Base-by-base conservation (phyloP, 2,113 vertebrate genomes). In the Echinops telfairi region DNA sequence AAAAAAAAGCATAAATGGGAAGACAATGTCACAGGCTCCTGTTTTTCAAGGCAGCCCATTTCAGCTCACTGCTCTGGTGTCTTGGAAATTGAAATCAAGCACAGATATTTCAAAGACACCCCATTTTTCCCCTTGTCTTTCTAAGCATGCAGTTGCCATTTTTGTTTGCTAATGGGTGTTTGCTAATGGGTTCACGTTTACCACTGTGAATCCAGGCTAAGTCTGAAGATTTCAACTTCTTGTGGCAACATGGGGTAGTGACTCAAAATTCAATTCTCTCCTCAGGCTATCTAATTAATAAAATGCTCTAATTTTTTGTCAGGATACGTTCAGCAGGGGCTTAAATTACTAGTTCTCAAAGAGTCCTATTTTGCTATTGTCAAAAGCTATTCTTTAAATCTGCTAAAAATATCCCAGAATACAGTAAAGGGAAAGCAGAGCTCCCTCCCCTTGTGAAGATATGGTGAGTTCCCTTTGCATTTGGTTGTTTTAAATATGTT, bases 331-430 rank as follows among this genome's bases (percentile, higher is more conserved):
- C 96, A 97, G 93, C 73, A 94, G 75, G 88, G 91, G 73, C 91
- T 97, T 96, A 97, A 98, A 96, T 94, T 97, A 93, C 95, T 95
- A 89, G 80, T 96, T 92, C 90, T 93, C 91, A 92, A 96, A 91
- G 43, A 92, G 81, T 81, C 81, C 78, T 95, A 87, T 97, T 97
- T 97, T 97, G 75, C 84, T 93, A 66, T 95, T 97, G 93, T 97
- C 91, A 97, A 95, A 91, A 96, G 96, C 93, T 93, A 82, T 94
- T 96, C 89, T 95, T 97, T 95, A 91, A 90, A 73, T 92, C 89
- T 96, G 47, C 87, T 98, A 97, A 97, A 98, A 97, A 97, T 98
- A 97, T 78, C 53, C 57, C 83, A 93, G 96, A 96, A 86, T 97
- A 97, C 95, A 97, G 87, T 97, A 95, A 96, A 87, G 4, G 81